A percentile compares a stretch with the other conserved stretches of the same genome.
Conservation (phyloP, 2,797 vertebrate genomes). For the Micrastur ruficollis region DNA sequence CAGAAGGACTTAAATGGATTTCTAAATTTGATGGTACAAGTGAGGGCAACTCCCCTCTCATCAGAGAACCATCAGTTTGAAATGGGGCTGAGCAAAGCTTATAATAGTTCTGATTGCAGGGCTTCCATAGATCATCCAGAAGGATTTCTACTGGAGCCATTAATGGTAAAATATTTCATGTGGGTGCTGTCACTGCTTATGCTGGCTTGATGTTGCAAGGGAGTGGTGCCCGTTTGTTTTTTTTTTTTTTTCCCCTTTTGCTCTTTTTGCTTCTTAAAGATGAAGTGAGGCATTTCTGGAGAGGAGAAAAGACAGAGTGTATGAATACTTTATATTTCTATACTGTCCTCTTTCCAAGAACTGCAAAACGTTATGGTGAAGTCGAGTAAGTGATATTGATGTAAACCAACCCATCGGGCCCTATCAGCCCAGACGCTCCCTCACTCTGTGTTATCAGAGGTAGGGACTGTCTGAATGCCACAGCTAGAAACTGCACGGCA, state of each 20-base stretch:
- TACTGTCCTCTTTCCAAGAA: background rate
- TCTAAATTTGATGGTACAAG: constrained; percentile 3
- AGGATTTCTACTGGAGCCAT: constrained; percentile 35
- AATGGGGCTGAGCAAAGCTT: background rate
- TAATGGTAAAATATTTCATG: constrained; percentile 63
- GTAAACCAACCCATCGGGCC: background rate
- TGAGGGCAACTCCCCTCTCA: constrained; percentile 8
- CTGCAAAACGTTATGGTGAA: background rate
- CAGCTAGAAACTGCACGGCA: background rate
- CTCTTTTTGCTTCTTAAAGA: constrained; percentile 2
- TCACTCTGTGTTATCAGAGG: background rate
- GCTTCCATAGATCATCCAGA: constrained; percentile 8
- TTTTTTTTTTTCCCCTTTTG: background rate
- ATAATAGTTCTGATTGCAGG: constrained; percentile 15
- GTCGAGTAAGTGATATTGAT: background rate
- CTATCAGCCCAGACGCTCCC: background rate
- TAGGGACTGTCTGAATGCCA: background rate
- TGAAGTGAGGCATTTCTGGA: background rate
- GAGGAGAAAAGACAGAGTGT: background rate
- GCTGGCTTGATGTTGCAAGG: background rate
- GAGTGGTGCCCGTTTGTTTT: background rate
- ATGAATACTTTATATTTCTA: background rate
- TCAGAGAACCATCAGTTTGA: background rate
- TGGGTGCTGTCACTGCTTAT: constrained; percentile 13
- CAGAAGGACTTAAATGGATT: constrained; percentile 23